These are phyloP conservation scores for Sebastes paucispinis DNA, from an alignment of 2,797 vertebrate genomes.

Conservation along the genomic window DNA sequence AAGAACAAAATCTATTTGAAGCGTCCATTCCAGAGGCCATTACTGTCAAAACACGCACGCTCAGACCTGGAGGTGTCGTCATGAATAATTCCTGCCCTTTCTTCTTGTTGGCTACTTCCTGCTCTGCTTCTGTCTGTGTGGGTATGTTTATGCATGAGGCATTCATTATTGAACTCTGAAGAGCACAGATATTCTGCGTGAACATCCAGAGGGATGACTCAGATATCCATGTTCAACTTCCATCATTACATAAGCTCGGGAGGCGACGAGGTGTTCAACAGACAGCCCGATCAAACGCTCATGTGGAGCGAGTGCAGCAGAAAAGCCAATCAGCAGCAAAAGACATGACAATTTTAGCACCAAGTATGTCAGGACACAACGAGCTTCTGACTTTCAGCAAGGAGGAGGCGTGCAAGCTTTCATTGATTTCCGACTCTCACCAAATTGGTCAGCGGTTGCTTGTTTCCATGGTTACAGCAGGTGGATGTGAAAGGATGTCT, in stretches of 20 bases:
- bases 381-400: conserved; percentile 4
- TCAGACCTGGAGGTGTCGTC: conserved; percentile 60
- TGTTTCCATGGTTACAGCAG: conserved; percentile 73
- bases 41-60: conserved; percentile 48
- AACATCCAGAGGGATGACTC: conserved; percentile 61
- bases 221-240: conserved; percentile 52
- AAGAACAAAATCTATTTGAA: conserved; percentile 57
- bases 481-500: conserved; percentile 52
- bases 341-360: background rate
- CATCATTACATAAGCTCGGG: conserved; percentile 45
- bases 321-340: background rate
- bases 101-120: conserved; percentile 64
- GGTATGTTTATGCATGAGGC: conserved; percentile 67
- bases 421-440: conserved; percentile 41
- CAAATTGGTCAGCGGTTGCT: conserved; percentile 41
- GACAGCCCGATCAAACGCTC: conserved; percentile 24
- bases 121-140: conserved; percentile 59
- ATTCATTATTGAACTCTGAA: conserved; percentile 70
- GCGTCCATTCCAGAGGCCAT: conserved; percentile 62
- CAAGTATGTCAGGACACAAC: conserved; percentile 2
- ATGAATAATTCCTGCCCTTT: conserved; percentile 73
- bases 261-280: conserved; percentile 39
- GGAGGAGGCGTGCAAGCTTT: background rate
- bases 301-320: background rate
- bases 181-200: conserved; percentile 63